phyloP scores from a whole-genome alignment of 2,797 vertebrate genomes.

The Lithobates pipiens region DNA sequence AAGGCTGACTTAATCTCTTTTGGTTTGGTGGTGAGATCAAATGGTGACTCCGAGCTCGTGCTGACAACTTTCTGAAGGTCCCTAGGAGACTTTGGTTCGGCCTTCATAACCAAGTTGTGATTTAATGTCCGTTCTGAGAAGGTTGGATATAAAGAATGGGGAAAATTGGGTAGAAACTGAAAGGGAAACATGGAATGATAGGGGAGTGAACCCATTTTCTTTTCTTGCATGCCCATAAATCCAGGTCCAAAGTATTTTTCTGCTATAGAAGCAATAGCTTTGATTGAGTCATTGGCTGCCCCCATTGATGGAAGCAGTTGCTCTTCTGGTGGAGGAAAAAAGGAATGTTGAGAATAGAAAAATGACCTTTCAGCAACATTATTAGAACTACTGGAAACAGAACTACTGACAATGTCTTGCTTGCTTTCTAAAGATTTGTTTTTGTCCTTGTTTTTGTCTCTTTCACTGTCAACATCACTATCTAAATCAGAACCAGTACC shows the following conservation, averaged over 20 bases:
- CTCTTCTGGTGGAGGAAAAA: conserved; percentile 94
- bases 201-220: conserved; percentile 92
- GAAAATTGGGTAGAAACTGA: conserved; percentile 94
- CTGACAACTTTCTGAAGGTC: conserved; percentile 85
- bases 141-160: conserved; percentile 91
- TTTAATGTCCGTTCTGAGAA: conserved; percentile 86
- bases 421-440: conserved; percentile 76
- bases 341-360: conserved; percentile 90
- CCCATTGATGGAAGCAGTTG: conserved; percentile 87
- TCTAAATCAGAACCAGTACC: conserved; percentile 95
- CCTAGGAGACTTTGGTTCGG: conserved; percentile 92
- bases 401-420: conserved; percentile 78
- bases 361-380: conserved; percentile 83
- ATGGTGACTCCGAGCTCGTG: conserved; percentile 88
- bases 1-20: conserved; percentile 87
- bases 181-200: conserved; percentile 98
- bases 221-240: conserved; percentile 95
- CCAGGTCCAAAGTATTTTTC: conserved; percentile 98
- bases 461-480: conserved; percentile 91
- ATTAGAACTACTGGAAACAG: conserved; percentile 79
- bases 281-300: conserved; percentile 94
- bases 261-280: conserved; percentile 97
- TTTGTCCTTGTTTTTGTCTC: conserved; percentile 85
- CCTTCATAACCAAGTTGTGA: conserved; percentile 92
- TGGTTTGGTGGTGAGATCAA: conserved; percentile 95